Evolutionary conservation across 2,113 vertebrate genomes (phyloP), one percentile per base, ranked within the genome.

Genomic region (Parotia lawesii): DNA sequence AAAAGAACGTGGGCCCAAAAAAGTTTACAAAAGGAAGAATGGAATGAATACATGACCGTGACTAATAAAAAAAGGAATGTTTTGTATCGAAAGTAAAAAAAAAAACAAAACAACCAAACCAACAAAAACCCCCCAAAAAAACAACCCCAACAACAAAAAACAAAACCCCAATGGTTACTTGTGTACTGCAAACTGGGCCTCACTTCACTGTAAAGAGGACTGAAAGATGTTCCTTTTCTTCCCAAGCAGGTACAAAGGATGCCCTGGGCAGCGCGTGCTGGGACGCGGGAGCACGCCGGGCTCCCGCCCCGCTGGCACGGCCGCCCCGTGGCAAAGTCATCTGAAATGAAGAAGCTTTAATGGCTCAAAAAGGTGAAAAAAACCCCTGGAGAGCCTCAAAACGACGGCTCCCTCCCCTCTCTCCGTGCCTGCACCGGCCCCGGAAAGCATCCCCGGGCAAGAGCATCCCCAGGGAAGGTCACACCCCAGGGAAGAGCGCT

Each of bases 11-110:
- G 97, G 97, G 97, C 97, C 97, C 97, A 93, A 97, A 96, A 93
- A 97, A 95, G 97, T 97, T 97, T 97, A 98, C 95, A 97, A 97
- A 98, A 96, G 95, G 96, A 97, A 97, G 94, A 96, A 96, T 97
- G 98, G 98, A 98, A 98, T 98, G 98, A 97, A 94, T 96, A 95
- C 90, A 62, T 90, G 97, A 97, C 97, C 23, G 61, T 21, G 90
- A 83, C 96, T 95, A 93, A 95, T 78, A 90, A 94, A 97, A 95
- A 97, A 96, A 97, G 98, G 98, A 98, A 98, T 97, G 98, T 97
- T 97, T 94, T 80, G 58, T 90, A 95, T 67, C 0, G 29, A 85
- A 96, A 93, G 81, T 44, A 64, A 93, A 83, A 96, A 92, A 71
- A 33, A 42, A 64, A 74, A 54, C 37, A 11, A 9, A 15, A 38